These are phyloP conservation scores for Corydoras maculifer DNA, from an alignment of 2,113 vertebrate genomes.

Conservation along the genomic window DNA sequence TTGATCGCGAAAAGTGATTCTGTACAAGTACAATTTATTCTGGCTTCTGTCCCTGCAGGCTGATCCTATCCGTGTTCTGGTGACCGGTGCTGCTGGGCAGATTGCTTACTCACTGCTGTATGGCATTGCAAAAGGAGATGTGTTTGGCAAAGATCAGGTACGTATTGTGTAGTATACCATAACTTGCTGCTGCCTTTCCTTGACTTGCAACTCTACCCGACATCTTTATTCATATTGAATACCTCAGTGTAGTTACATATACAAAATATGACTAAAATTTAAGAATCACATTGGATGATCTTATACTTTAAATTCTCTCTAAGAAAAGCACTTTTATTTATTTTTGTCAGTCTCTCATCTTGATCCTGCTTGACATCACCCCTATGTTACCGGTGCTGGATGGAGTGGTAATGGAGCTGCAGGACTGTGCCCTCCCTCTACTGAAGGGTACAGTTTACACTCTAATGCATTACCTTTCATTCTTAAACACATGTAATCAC, in stretches of 20 bases:
- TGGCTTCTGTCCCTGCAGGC: slow-evolving; percentile 58
- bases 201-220: too few relatives aligned
- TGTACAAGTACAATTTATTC: too few relatives aligned
- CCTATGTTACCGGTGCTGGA: slow-evolving; percentile 79
- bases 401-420: slow-evolving; percentile 82
- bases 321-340: too few relatives aligned
- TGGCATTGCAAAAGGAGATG: slow-evolving; percentile 92
- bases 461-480: too few relatives aligned
- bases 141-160: slow-evolving; percentile 97
- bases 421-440: slow-evolving; percentile 78
- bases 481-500: too few relatives aligned
- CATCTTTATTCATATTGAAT: too few relatives aligned
- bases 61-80: slow-evolving; percentile 84
- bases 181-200: too few relatives aligned
- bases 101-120: slow-evolving; percentile 94
- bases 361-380: slow-evolving; percentile 73
- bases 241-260: too few relatives aligned
- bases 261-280: too few relatives aligned
- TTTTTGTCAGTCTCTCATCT: slow-evolving; percentile 61
- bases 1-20: too few relatives aligned
- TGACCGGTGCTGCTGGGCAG: slow-evolving; percentile 93
- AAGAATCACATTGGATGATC: too few relatives aligned
- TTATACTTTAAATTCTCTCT: too few relatives aligned
- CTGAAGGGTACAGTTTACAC: slow-evolving; percentile 64
- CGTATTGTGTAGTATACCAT: neutral